Conservation (phyloP, 2,888 invertebrate genomes). For the Thymelicus sylvestris region DNA sequence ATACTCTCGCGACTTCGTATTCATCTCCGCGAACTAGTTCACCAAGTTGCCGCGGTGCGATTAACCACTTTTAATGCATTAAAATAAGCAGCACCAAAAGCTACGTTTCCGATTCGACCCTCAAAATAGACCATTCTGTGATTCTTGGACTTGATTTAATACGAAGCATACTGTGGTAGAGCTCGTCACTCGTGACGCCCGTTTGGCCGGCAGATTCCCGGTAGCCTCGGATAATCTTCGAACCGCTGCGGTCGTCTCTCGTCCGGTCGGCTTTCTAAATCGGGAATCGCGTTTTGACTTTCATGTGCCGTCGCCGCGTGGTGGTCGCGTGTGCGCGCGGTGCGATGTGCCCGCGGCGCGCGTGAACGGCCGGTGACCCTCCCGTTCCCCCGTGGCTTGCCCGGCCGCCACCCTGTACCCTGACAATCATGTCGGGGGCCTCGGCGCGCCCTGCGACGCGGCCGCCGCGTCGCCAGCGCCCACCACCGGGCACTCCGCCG, state of each 20-base stretch:
- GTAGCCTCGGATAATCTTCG: constrained; percentile 41
- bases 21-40: constrained; percentile 48
- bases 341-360: constrained; percentile 83
- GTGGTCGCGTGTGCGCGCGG: constrained; percentile 79
- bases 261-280: constrained; percentile 79
- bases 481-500: constrained; percentile 93
- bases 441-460: constrained; percentile 88
- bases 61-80: constrained; percentile 1
- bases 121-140: constrained; percentile 43
- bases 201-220: constrained; percentile 41
- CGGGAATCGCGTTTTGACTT: constrained; percentile 81
- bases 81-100: constrained; percentile 1
- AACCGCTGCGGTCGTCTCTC: constrained; percentile 62
- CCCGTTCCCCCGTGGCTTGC: constrained; percentile 90
- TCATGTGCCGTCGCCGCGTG: constrained; percentile 80
- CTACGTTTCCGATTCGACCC: constrained; percentile 11
- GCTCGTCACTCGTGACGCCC: constrained; percentile 43
- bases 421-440: constrained; percentile 89
- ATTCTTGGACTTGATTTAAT: constrained; percentile 46
- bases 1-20: constrained; percentile 72
- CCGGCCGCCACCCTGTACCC: constrained; percentile 93
- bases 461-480: constrained; percentile 90
- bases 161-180: constrained; percentile 37
- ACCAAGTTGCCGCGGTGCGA: constrained; percentile 20
- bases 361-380: constrained; percentile 77